Conservation (phyloP, 2,797 vertebrate genomes). For the Pelobates cultripes region DNA sequence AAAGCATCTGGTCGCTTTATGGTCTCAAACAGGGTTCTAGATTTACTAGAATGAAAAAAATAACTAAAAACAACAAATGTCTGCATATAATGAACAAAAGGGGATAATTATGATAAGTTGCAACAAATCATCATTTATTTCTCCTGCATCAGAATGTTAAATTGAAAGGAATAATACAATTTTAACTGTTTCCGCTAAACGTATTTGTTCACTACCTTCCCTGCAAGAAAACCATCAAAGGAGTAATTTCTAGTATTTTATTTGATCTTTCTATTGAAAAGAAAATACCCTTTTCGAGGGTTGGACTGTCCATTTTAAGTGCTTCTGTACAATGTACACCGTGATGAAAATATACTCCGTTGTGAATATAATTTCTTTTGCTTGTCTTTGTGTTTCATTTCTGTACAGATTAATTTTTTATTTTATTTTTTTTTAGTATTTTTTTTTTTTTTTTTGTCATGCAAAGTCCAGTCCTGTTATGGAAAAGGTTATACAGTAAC, state of each 20-base stretch:
- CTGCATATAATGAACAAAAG: constrained; percentile 53
- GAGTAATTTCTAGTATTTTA: constrained; percentile 37
- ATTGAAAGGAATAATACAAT: constrained; percentile 64
- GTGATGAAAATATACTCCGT: constrained; percentile 60
- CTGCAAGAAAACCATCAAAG: constrained; percentile 58
- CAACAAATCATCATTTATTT: constrained; percentile 44
- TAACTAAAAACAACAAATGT: constrained; percentile 41
- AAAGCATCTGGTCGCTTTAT: constrained; percentile 35
- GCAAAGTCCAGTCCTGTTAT: constrained; percentile 57
- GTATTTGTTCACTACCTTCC: constrained; percentile 59
- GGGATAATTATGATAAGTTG: constrained; percentile 31
- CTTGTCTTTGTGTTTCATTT: constrained; percentile 67
- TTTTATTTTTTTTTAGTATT: constrained; percentile 58
- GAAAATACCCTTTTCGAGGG: constrained; percentile 30
- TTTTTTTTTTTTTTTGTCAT: constrained; percentile 51
- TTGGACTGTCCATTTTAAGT: constrained; percentile 40
- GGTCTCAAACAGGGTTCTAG: constrained; percentile 57
- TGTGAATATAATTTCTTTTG: constrained; percentile 60
- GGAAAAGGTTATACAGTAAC: constrained; percentile 62
- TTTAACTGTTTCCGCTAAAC: constrained; percentile 54
- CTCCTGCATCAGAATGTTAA: constrained; percentile 42
- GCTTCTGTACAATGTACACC: constrained; percentile 55
- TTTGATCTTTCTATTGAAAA: constrained; percentile 59
- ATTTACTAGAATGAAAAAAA: constrained; percentile 42
- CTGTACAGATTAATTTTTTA: constrained; percentile 69